These are phyloP conservation scores for Gymnoscopelus microlampas DNA, from an alignment of 2,797 vertebrate species.

Conservation along the genomic window DNA sequence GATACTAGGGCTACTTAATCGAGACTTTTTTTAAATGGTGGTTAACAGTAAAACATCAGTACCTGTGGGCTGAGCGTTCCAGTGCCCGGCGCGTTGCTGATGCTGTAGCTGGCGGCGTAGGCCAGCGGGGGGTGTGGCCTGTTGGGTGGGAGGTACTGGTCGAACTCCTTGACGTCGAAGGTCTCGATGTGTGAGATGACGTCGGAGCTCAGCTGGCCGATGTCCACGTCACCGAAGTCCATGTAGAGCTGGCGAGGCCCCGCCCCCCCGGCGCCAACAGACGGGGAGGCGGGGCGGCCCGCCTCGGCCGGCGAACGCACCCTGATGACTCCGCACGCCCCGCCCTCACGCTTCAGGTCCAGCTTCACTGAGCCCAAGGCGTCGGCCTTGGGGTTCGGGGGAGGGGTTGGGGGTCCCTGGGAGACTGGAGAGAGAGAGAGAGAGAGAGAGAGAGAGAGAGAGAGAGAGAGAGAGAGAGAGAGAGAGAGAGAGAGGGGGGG, in stretches of 20 bases:
- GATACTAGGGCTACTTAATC: too few relatives aligned
- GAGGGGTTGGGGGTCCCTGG: constrained; percentile 95
- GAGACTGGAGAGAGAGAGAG: constrained; percentile 80
- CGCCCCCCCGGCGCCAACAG: constrained; percentile 77
- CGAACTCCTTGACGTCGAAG: constrained; percentile 96
- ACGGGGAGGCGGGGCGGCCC: constrained; percentile 69
- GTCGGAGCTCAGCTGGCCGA: constrained; percentile 95
- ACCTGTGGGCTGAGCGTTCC: constrained; percentile 67
- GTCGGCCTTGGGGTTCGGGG: constrained; percentile 95
- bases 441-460: too few relatives aligned
- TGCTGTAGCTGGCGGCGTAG: constrained; percentile 87
- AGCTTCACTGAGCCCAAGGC: constrained; percentile 85
- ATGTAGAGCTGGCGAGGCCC: constrained; percentile 88
- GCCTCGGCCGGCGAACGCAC: too few relatives aligned
- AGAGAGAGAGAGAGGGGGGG: too few relatives aligned
- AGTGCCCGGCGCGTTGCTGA: constrained; percentile 71
- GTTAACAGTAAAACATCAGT: constrained; percentile 16
- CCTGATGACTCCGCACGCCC: constrained; percentile 24
- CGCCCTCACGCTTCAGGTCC: constrained; percentile 91
- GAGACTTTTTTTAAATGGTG: too few relatives aligned
- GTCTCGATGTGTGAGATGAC: constrained; percentile 98
- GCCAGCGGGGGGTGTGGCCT: constrained; percentile 64
- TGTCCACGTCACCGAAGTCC: constrained; percentile 96
- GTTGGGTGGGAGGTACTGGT: constrained; percentile 95
- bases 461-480: too few relatives aligned